Evolutionary conservation across 2,888 invertebrate genomes (phyloP), one percentile per base, ranked within the genome.

Genomic region (Sycophila texana): DNA sequence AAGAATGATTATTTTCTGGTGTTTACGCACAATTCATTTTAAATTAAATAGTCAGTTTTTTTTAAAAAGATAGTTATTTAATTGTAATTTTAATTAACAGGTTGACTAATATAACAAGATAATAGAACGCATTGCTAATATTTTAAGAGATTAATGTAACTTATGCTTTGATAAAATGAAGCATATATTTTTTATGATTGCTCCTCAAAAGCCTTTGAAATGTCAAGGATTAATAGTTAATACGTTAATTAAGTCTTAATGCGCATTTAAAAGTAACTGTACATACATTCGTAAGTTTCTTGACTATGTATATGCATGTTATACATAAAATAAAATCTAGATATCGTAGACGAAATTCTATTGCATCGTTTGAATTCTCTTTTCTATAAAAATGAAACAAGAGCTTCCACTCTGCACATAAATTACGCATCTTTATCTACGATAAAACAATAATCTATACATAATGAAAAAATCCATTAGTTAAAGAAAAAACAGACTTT

Each of bases 401-500:
- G 26, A 18, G 55, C 49, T 12, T 47, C 61, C 22, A 39, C 30
- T 4, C 30, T 66, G 7, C 61, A 67, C 58, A 22, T 58, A 58
- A 74, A 74, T 53, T 30, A 60, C 60, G 30, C 57, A 68, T 61
- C n/a, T 30, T 65, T 61, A 22, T 16, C 55, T 16, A 7, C 20
- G 39, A 57, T 26, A 57, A 30, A 49, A 20, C 70, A 77, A 67
- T 77, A 57, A 74, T 72, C 55, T 75, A 81, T 26, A 81, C 63
- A 39, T 39, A 76, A 76, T 78, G n/a, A 73, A 65, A 68, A 73
- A 73, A 39, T 39, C 51, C 65, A 72, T 76, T 77, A 77, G 71
- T 81, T 74, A 49, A 76, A 68, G 74, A 79, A 49, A 76, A 68
- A 77, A 79, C 73, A 81, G 71, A 81, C 82, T 83, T 82, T 83